Conservation (phyloP, 2,888 invertebrate species). For the Cremastinae sp. region DNA sequence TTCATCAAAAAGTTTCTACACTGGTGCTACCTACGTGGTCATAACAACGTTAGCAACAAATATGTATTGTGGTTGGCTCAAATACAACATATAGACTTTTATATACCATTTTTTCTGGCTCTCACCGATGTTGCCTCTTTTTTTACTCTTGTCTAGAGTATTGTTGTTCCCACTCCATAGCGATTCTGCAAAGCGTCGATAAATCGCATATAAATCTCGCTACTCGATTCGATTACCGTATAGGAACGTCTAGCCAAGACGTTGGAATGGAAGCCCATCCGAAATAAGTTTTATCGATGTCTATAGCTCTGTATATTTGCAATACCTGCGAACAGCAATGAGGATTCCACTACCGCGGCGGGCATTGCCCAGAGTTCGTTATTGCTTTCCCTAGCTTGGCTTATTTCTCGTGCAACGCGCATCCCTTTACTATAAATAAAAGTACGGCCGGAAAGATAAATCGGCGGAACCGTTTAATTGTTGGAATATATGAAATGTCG, state of each 20-base stretch:
- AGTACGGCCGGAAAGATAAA: neutral
- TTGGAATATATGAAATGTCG: neutral
- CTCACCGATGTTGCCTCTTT: constrained; percentile 16
- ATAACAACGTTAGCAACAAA: constrained; percentile 11
- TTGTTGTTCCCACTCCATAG: constrained; percentile 31
- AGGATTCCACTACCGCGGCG: constrained; percentile 20
- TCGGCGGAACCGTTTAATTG: constrained; percentile 39
- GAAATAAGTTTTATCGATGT: constrained; percentile 33
- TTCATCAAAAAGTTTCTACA: constrained; percentile 74
- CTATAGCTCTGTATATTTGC: constrained; percentile 21
- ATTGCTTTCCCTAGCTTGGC: constrained; percentile 19
- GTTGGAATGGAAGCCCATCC: constrained; percentile 34
- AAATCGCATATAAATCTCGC: constrained; percentile 76
- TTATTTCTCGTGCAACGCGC: neutral
- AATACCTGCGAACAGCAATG: constrained; percentile 22
- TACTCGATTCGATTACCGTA: constrained; percentile 75
- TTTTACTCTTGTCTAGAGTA: constrained; percentile 18
- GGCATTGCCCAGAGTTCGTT: constrained; percentile 34
- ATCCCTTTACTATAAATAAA: constrained; percentile 17
- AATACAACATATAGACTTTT: constrained; percentile 25
- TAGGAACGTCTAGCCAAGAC: constrained; percentile 66
- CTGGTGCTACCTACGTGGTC: constrained; percentile 22
- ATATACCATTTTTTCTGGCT: neutral
- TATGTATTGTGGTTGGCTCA: constrained; percentile 17
- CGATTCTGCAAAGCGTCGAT: constrained; percentile 70